A percentile compares a stretch with the other conserved stretches of the same genome.
phyloP scores from a whole-genome alignment of 2,113 vertebrate species.

The Porphyrio hochstetteri region DNA sequence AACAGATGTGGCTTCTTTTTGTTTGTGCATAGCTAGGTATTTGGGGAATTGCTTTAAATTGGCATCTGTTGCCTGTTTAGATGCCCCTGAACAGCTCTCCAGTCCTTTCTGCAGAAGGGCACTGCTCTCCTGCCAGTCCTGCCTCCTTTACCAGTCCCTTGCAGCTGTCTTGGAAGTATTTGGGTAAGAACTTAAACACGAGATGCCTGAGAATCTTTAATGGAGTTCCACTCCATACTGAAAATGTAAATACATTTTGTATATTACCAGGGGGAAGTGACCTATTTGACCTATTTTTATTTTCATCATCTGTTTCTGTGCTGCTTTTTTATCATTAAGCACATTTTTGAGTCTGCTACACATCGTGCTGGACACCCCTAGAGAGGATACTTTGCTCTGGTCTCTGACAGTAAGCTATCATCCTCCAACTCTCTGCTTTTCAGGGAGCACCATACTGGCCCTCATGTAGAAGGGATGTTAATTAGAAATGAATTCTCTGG shows the following conservation, averaged over 20 bases:
- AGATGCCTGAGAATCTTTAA: too few species aligned
- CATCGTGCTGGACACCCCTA: rapidly evolving
- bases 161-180: background rate
- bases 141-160: background rate
- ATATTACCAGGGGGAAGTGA: background rate
- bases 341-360: background rate
- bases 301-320: background rate
- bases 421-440: background rate
- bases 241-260: background rate
- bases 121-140: background rate
- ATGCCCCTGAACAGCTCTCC: background rate
- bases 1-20: background rate
- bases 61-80: background rate
- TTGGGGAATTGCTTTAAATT: background rate
- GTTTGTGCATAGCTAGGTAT: background rate
- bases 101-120: background rate
- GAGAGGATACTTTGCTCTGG: background rate
- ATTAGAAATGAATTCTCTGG: background rate
- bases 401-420: background rate
- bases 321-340: background rate
- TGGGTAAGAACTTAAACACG: background rate
- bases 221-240: background rate
- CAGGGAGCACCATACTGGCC: background rate
- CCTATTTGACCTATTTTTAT: background rate
- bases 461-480: background rate